phyloP scores from a whole-genome alignment of 2,888 invertebrate genomes.

The Dexiosoma caninum region DNA sequence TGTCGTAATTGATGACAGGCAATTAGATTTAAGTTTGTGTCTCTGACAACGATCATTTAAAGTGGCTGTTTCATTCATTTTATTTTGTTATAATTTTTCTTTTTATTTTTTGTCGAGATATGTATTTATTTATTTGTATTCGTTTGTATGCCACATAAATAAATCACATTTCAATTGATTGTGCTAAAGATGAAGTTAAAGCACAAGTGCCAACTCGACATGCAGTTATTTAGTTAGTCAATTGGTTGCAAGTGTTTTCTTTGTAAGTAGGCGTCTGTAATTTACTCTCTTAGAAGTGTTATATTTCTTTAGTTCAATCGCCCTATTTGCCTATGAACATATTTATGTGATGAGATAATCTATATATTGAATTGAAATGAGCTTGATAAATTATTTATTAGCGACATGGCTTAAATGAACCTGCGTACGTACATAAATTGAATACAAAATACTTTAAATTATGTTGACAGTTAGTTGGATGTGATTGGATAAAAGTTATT shows the following conservation, averaged over 20 bases:
- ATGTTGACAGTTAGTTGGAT: background rate
- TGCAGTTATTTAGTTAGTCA: slow-evolving; percentile 15
- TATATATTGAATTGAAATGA: background rate
- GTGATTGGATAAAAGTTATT: background rate
- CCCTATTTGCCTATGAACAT: slow-evolving; percentile 53
- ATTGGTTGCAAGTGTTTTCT: slow-evolving; percentile 42
- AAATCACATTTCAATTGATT: slow-evolving; percentile 62
- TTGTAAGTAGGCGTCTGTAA: slow-evolving; percentile 57
- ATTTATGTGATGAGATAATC: slow-evolving; percentile 57
- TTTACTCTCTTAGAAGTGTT: slow-evolving; percentile 53
- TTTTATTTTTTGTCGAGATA: background rate
- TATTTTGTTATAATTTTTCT: background rate
- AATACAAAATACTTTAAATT: background rate
- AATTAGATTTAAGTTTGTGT: slow-evolving; percentile 51
- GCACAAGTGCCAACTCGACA: slow-evolving; percentile 33
- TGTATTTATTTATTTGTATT: slow-evolving; percentile 29
- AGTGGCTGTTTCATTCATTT: slow-evolving; percentile 23
- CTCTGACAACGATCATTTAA: slow-evolving; percentile 43
- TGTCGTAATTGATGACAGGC: slow-evolving; percentile 56
- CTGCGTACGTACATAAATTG: too few relatives aligned
- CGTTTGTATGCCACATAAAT: slow-evolving; percentile 38
- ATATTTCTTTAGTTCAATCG: slow-evolving; percentile 46
- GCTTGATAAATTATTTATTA: slow-evolving; percentile 20
- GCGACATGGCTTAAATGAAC: slow-evolving; percentile 5
- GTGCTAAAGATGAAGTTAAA: slow-evolving; percentile 7